These are phyloP conservation scores for Clavelina lepadiformis DNA, from an alignment of 23 tunicate genomes.

Conservation along the genomic window DNA sequence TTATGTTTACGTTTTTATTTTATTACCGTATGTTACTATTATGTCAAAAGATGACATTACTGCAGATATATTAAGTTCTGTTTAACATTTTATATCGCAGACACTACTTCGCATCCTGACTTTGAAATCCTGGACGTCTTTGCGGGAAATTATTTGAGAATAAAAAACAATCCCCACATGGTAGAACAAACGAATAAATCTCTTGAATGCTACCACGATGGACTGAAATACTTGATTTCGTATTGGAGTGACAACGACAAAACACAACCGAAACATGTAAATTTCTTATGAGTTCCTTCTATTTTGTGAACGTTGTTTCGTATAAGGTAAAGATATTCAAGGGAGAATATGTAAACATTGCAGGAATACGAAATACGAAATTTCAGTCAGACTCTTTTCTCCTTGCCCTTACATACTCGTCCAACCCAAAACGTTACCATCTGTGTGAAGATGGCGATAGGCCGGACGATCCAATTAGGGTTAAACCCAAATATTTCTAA, in stretches of 20 bases:
- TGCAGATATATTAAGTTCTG: too few species aligned
- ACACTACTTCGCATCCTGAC: slow-evolving; percentile 18
- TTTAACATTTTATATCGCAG: neutral
- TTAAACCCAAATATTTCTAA: neutral
- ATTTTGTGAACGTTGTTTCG: neutral
- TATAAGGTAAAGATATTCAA: neutral
- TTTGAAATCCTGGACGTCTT: slow-evolving; percentile 17
- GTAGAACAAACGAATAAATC: slow-evolving; percentile 26
- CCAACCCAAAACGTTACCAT: slow-evolving; percentile 9
- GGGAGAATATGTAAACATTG: neutral
- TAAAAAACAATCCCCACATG: slow-evolving; percentile 21
- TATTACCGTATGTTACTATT: too few species aligned
- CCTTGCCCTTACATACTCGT: neutral
- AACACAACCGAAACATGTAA: slow-evolving; percentile 1
- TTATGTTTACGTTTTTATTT: too few species aligned
- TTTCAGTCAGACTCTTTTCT: slow-evolving; percentile 2
- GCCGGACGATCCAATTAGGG: neutral
- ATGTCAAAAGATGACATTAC: too few species aligned
- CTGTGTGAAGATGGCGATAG: slow-evolving; percentile 14
- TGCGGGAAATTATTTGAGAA: slow-evolving; percentile 17
- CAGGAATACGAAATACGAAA: too few species aligned
- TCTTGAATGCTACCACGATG: slow-evolving; percentile 19
- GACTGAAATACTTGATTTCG: slow-evolving; percentile 9
- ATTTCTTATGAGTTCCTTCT: neutral
- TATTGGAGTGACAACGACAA: slow-evolving; percentile 18